Evolutionary conservation across 2,797 vertebrate genomes (phyloP).

Genomic region (Oryzias sinensis): DNA sequence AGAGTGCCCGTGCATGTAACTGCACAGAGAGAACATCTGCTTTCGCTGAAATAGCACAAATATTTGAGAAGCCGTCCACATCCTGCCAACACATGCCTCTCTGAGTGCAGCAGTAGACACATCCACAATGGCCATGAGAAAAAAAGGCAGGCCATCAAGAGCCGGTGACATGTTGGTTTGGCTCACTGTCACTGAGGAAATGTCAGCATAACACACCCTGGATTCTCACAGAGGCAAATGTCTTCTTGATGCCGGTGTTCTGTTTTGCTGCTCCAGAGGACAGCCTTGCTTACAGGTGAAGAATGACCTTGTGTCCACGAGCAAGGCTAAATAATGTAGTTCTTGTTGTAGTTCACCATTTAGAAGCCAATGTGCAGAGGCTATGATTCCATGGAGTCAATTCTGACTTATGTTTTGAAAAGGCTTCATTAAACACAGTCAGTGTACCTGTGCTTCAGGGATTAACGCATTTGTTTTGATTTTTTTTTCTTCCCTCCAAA

Average conservation of each 20-base stretch:
- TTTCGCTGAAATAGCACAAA: slow-evolving; percentile 50
- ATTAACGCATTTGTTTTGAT: background rate
- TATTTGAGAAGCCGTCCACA: slow-evolving; percentile 54
- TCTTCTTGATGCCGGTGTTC: slow-evolving; percentile 28
- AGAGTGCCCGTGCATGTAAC: slow-evolving; percentile 8
- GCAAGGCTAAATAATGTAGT: slow-evolving; percentile 32
- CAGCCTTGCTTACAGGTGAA: too few species aligned
- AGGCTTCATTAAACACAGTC: slow-evolving; percentile 5
- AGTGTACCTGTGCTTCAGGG: slow-evolving; percentile 1
- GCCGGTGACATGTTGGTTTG: slow-evolving; percentile 63
- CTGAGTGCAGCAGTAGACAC: slow-evolving; percentile 55
- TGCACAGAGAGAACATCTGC: slow-evolving; percentile 43
- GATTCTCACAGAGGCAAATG: slow-evolving; percentile 41
- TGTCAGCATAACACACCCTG: slow-evolving; percentile 58
- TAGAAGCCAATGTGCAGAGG: slow-evolving; percentile 28
- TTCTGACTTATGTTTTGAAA: slow-evolving; percentile 29
- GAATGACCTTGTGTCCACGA: slow-evolving; percentile 59
- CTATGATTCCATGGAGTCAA: slow-evolving; percentile 8
- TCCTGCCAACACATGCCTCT: slow-evolving; percentile 70
- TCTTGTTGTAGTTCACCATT: slow-evolving; percentile 49
- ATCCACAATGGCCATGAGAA: slow-evolving; percentile 53
- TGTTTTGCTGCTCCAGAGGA: background rate
- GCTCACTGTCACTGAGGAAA: slow-evolving; percentile 63
- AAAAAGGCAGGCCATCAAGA: slow-evolving; percentile 59
- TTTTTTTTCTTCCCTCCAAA: too few species aligned